phyloP scores from a whole-genome alignment of 2,113 vertebrate species.

The Nansenia antarctica region DNA sequence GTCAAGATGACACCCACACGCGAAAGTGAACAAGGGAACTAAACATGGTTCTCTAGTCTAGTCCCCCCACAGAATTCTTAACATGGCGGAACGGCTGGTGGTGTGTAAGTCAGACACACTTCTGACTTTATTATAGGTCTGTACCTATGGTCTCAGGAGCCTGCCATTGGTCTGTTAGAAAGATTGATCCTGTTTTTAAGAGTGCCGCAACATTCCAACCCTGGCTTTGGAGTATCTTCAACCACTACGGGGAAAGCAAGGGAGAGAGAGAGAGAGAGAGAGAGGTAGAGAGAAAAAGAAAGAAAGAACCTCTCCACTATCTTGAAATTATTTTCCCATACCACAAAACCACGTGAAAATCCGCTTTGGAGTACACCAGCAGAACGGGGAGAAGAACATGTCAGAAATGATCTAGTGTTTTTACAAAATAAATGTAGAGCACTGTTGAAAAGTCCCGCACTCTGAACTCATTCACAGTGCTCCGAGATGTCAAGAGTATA shows the following conservation, averaged over 20 bases:
- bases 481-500: neutral
- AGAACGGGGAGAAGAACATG: constrained; percentile 27
- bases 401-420: constrained; percentile 34
- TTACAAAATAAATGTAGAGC: constrained; percentile 17
- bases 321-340: constrained; percentile 13
- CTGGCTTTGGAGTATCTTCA: constrained; percentile 24
- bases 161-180: neutral
- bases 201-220: constrained; percentile 24
- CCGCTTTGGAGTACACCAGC: constrained; percentile 14
- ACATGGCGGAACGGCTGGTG: neutral
- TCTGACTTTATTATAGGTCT: constrained; percentile 1
- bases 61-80: too few relatives aligned
- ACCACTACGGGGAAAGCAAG: constrained; percentile 15
- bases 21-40: too few relatives aligned
- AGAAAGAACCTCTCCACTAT: constrained; percentile 16
- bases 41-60: too few relatives aligned
- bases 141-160: constrained; percentile 1
- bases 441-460: neutral
- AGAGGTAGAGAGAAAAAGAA: too few relatives aligned
- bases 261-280: too few relatives aligned
- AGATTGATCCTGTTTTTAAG: constrained; percentile 23
- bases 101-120: constrained; percentile 1
- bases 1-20: too few relatives aligned
- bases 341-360: constrained; percentile 30
- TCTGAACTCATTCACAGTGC: neutral